Conservation (phyloP, 2,797 vertebrate species). For the Falco rusticolus region DNA sequence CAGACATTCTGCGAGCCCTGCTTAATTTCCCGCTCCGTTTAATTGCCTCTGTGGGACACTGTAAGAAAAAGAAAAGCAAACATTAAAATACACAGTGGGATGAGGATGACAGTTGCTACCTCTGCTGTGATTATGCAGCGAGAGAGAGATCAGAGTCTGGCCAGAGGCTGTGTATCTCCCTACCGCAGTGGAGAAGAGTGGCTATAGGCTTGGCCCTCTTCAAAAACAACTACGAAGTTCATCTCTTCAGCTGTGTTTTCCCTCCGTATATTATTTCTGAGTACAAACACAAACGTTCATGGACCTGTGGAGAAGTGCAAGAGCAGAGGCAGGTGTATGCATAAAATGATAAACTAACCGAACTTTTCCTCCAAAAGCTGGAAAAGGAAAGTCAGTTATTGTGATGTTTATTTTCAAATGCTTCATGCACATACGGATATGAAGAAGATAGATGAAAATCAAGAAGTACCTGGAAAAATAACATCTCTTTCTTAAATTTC, state of each 20-base stretch:
- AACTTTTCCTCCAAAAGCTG: neutral
- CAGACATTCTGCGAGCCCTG: neutral
- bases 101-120: conserved; percentile 6
- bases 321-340: neutral
- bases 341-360: neutral
- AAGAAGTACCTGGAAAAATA: neutral
- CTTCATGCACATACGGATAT: neutral
- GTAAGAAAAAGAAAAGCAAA: conserved; percentile 28
- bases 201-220: neutral
- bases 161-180: conserved; percentile 2
- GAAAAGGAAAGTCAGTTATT: neutral
- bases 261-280: neutral
- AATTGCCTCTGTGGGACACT: conserved; percentile 41
- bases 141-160: neutral
- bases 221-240: neutral
- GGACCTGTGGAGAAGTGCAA: neutral
- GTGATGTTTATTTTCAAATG: neutral
- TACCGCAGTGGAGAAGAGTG: neutral
- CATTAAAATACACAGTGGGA: conserved; percentile 24
- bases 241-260: neutral
- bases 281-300: neutral
- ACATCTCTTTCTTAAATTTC: neutral
- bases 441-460: neutral
- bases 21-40: neutral
- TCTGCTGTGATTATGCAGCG: neutral